phyloP scores from a whole-genome alignment of 2,113 vertebrate species.

The Amphilophus citrinellus region DNA sequence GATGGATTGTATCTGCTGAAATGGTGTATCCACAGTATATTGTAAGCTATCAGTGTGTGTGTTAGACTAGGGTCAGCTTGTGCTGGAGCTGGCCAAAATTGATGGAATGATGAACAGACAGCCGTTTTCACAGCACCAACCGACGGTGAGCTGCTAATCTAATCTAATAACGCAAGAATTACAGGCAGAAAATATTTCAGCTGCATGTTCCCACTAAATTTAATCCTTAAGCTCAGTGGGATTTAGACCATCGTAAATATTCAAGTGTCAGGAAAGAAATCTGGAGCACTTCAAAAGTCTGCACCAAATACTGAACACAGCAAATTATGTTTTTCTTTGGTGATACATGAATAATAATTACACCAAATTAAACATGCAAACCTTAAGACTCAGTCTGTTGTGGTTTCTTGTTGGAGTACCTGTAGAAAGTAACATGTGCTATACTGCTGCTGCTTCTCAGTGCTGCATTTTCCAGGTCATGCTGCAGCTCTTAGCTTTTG shows the following conservation, averaged over 20 bases:
- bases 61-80: not conserved
- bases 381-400: too few relatives aligned
- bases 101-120: not conserved
- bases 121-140: too few relatives aligned
- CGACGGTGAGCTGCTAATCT: conserved; percentile 7
- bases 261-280: conserved; percentile 17
- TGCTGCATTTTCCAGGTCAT: too few relatives aligned
- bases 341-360: too few relatives aligned
- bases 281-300: not conserved
- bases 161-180: not conserved
- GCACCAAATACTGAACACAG: too few relatives aligned
- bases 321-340: too few relatives aligned
- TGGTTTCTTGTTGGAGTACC: too few relatives aligned
- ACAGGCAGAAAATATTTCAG: not conserved
- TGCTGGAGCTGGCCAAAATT: not conserved
- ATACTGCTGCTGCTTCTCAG: too few relatives aligned
- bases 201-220: not conserved
- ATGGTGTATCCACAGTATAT: not conserved
- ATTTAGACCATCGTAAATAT: not conserved
- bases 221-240: not conserved
- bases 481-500: too few relatives aligned
- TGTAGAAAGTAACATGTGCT: too few relatives aligned
- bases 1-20: too few relatives aligned
- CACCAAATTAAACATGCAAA: too few relatives aligned
- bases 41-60: not conserved